Base-by-base conservation (phyloP, 2,888 invertebrate species). In the Lutraria lutraria region DNA sequence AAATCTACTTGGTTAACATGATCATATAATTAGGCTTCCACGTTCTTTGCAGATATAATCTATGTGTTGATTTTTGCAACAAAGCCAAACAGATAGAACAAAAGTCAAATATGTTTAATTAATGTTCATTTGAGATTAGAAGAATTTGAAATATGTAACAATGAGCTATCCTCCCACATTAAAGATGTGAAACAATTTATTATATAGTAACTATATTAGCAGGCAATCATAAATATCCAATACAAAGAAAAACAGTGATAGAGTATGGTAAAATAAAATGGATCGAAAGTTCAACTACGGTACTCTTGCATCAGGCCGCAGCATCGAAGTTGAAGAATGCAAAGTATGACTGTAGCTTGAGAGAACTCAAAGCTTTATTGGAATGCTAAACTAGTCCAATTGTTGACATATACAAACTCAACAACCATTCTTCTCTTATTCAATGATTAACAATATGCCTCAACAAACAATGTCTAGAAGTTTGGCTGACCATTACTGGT, bases 331-430 rank as follows among this genome's bases (percentile, higher is more conserved):
- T 56, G 3, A 56, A 56, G 56, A 68, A 68, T 68, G 63, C 25
- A 68, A 68, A 68, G 63, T 68, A n/a, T 68, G 63, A 68, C n/a
- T 12, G 63, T 0, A 12, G 12, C 25, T 68, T 68, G 25, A 68
- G 25, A 68, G 25, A 25, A 68, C 25, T 68, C 25, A 25, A 68
- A 68, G n/a, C n/a, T 68, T 68, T 68, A 68, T 68, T 12, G 63
- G 63, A 68, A 68, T 21, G n/a, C 63, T 68, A 68, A n/a, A 8
- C 63, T 76, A 34, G 31, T 76, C 76, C 76, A 31, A 13, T 76
- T 76, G 76, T 76, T 76, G 29, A 76, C 76, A 76, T 25, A 8
- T 34, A 31, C 16, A 43, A 34, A 76, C 76, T 76, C 29, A 76
- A 76, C 19, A 31, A 13, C 76, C 34, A 31, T 76, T 31, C 31